Percentiles rank a stretch among this genome's conserved stretches.
Evolutionary conservation across 37 sponge, comb jelly and placozoan genomes (phyloP).

Genomic region (Eunapius fragilis): DNA sequence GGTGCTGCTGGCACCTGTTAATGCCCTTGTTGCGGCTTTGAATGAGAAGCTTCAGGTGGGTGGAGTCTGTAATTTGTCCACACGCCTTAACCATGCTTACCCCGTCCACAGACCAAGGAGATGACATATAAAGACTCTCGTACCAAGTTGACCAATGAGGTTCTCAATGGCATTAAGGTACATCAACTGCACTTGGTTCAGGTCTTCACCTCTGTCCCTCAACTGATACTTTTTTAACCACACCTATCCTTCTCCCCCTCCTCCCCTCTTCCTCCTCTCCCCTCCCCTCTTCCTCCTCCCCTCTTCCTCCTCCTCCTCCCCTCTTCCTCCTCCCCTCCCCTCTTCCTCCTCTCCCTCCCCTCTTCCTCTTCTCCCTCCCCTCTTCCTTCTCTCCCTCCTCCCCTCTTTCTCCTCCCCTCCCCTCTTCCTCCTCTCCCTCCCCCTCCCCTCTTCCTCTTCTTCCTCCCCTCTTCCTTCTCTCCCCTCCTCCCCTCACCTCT

Average conservation of each 20-base stretch:
- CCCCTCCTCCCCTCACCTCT: background rate
- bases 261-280: background rate
- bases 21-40: background rate
- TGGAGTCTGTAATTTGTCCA: background rate
- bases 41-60: background rate
- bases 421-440: background rate
- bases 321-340: conserved; percentile 6
- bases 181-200: no score
- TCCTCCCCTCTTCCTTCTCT: background rate
- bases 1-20: conserved; percentile 73
- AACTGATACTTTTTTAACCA: background rate
- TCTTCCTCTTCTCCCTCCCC: background rate
- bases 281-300: background rate
- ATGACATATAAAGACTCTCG: conserved; percentile 75
- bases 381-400: background rate
- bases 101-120: conserved; percentile 37
- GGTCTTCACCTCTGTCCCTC: background rate
- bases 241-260: background rate
- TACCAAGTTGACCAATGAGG: conserved; percentile 85
- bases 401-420: background rate
- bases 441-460: background rate
- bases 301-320: conserved; percentile 17
- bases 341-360: conserved; percentile 1
- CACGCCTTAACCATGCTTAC: background rate
- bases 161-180: conserved; percentile 91